A percentile compares a stretch with the other conserved stretches of the same genome.
Conservation (phyloP, 1,140 invertebrate species). For the Neodiprion fabricii region DNA sequence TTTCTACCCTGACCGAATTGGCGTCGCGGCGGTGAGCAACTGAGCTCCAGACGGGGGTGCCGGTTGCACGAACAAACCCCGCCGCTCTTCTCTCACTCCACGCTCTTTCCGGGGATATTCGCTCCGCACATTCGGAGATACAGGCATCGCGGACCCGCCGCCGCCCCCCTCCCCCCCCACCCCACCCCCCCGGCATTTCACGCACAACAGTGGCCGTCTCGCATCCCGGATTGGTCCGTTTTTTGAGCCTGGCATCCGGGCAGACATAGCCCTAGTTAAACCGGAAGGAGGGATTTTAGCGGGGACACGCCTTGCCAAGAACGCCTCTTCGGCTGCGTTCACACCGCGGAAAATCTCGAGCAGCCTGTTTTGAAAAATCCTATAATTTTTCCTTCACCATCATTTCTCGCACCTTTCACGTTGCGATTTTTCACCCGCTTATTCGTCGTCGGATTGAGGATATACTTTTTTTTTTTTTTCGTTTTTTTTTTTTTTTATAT, state of each 20-base stretch:
- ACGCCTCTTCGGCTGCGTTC: constrained; percentile 52
- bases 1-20: constrained; percentile 46
- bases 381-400: no score
- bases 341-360: constrained; percentile 28
- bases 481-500: no score
- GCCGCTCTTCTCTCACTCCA: constrained; percentile 26
- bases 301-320: constrained; percentile 49
- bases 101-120: constrained; percentile 5
- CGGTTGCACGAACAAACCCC: constrained; percentile 43
- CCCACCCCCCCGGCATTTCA: constrained; percentile 41
- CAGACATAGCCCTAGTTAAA: constrained; percentile 62
- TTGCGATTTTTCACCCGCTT: no score
- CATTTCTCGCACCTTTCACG: no score
- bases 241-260: constrained; percentile 54
- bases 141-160: background rate
- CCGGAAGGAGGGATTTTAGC: constrained; percentile 45
- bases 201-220: constrained; percentile 59
- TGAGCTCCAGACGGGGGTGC: constrained; percentile 48
- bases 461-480: no score
- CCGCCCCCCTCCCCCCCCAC: background rate
- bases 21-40: constrained; percentile 61
- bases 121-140: constrained; percentile 22
- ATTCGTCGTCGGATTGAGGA: no score
- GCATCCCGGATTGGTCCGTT: constrained; percentile 61
- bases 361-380: background rate